These are phyloP conservation scores for Oreohelix idahoensis DNA, from an alignment of 1,140 invertebrate genomes.

Conservation along the genomic window DNA sequence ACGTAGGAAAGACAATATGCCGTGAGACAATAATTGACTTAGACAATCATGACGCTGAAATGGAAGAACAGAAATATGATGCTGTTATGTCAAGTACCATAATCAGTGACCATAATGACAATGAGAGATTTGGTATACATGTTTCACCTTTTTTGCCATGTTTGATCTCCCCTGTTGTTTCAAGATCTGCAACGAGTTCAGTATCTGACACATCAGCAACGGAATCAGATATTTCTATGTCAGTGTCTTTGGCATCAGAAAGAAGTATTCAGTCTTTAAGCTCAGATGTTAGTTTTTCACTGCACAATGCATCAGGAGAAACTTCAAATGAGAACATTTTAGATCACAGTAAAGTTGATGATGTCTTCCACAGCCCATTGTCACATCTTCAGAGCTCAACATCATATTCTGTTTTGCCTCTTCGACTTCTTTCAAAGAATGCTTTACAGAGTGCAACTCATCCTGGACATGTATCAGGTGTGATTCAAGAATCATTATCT, in stretches of 20 bases:
- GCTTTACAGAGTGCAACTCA: neutral
- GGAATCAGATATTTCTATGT: constrained; percentile 15
- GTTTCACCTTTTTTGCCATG: neutral
- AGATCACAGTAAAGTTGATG: neutral
- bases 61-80: neutral
- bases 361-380: neutral
- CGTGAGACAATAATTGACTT: neutral
- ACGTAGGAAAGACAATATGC: constrained; percentile 8
- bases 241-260: neutral
- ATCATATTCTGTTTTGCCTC: neutral
- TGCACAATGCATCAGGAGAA: neutral
- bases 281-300: neutral
- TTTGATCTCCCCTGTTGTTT: neutral
- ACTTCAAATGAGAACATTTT: neutral
- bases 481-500: neutral
- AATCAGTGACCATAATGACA: neutral
- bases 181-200: constrained; percentile 1
- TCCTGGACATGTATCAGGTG: neutral
- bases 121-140: neutral
- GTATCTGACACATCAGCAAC: neutral
- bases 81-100: neutral
- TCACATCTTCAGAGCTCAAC: neutral
- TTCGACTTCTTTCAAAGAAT: neutral
- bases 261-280: neutral
- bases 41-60: neutral